Conservation (phyloP, 2,888 invertebrate species). For the Ormia ochracea region DNA sequence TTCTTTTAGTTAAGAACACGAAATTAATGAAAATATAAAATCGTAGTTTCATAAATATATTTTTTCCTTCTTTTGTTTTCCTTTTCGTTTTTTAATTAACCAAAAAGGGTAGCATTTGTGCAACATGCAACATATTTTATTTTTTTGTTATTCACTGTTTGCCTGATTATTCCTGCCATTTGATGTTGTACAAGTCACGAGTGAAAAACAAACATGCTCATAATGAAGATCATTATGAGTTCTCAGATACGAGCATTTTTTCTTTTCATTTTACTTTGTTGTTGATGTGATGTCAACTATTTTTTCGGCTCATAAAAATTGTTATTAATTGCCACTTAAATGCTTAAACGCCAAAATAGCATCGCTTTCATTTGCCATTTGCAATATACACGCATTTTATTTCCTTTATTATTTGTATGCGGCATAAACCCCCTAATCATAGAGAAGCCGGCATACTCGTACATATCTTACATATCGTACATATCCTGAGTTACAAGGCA, state of each 20-base stretch:
- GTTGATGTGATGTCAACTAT: slow-evolving; percentile 75
- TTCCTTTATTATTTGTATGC: slow-evolving; percentile 9
- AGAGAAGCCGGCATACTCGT: neutral
- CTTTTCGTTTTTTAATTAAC: slow-evolving; percentile 16
- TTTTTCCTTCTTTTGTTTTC: neutral
- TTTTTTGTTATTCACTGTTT: neutral
- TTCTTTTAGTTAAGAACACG: neutral
- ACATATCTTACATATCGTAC: neutral
- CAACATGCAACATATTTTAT: slow-evolving; percentile 58
- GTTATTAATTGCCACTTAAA: slow-evolving; percentile 77
- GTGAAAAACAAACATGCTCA: slow-evolving; percentile 21
- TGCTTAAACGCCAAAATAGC: slow-evolving; percentile 74
- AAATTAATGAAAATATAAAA: slow-evolving; percentile 50
- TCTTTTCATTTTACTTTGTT: slow-evolving; percentile 29
- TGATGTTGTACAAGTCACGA: neutral
- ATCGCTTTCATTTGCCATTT: slow-evolving; percentile 36
- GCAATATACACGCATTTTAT: slow-evolving; percentile 27
- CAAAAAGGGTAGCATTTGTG: slow-evolving; percentile 53
- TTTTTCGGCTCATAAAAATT: slow-evolving; percentile 77
- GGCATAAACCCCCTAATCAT: slow-evolving; percentile 16
- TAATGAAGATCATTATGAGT: slow-evolving; percentile 35
- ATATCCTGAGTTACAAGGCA: slow-evolving; percentile 34
- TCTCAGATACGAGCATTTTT: no score
- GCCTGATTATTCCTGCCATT: slow-evolving; percentile 37
- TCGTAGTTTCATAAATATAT: slow-evolving; percentile 34